phyloP scores from a whole-genome alignment of 2,113 vertebrate species.

The Bos javanicus region DNA sequence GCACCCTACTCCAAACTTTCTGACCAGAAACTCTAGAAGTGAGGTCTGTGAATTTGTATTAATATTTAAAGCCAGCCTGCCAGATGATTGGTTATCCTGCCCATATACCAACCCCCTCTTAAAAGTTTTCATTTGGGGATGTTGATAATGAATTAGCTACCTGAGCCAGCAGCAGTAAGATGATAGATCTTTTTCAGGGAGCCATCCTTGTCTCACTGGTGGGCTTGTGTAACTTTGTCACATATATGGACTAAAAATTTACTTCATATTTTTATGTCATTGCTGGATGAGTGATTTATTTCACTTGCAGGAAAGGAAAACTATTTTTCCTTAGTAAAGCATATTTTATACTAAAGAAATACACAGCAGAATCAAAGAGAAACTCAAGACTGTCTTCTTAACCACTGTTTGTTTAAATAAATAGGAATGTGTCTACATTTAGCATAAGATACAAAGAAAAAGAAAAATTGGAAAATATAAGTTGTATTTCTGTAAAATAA shows the following conservation, averaged over 20 bases:
- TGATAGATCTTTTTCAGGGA: neutral
- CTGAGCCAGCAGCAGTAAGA: neutral
- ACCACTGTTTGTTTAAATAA: conserved; percentile 29
- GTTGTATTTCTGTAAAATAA: conserved; percentile 44
- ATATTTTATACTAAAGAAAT: conserved; percentile 6
- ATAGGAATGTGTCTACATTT: neutral
- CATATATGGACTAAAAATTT: neutral
- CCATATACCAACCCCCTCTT: neutral
- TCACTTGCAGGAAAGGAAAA: neutral
- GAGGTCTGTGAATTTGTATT: neutral
- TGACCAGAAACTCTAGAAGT: neutral
- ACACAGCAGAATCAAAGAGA: neutral
- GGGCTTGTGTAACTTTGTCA: neutral
- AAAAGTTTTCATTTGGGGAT: neutral
- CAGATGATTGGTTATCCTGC: neutral
- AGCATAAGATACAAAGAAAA: neutral
- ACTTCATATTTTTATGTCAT: neutral
- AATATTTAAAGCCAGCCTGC: neutral
- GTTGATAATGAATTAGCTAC: neutral
- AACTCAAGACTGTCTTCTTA: neutral
- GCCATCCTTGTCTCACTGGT: neutral
- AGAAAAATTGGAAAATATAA: conserved; percentile 31
- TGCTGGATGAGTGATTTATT: neutral
- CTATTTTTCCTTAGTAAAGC: neutral
- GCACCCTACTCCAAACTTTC: neutral